These are phyloP conservation scores for Abramis brama DNA, from an alignment of 2,113 vertebrate genomes.

Conservation along the genomic window DNA sequence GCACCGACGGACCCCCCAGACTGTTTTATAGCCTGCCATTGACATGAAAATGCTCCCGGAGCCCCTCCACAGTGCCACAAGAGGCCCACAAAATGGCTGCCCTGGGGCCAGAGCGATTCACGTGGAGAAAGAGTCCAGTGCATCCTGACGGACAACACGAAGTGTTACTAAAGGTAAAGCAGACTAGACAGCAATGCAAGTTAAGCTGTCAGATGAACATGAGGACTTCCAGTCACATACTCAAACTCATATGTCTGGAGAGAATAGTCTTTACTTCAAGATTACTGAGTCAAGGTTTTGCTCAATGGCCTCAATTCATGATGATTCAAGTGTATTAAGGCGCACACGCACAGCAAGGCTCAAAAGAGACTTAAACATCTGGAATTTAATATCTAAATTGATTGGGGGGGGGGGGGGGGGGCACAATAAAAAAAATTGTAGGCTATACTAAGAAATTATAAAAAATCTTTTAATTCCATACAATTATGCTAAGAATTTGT, in stretches of 20 bases:
- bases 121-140: slow-evolving; percentile 1
- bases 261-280: neutral
- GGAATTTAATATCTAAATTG: neutral
- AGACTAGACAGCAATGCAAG: neutral
- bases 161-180: slow-evolving; percentile 15
- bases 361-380: neutral
- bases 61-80: slow-evolving; percentile 7
- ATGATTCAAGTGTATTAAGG: neutral
- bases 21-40: slow-evolving; percentile 59
- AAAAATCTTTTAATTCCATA: no score
- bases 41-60: slow-evolving; percentile 45
- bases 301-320: slow-evolving; percentile 5
- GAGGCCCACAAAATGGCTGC: slow-evolving; percentile 46
- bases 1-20: slow-evolving; percentile 52
- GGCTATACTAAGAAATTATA: no score
- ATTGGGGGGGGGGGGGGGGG: no score
- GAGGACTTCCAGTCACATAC: slow-evolving; percentile 9
- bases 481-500: no score
- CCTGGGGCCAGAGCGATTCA: slow-evolving; percentile 35
- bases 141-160: slow-evolving; percentile 7
- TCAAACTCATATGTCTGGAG: neutral
- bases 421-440: no score
- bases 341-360: neutral
- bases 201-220: slow-evolving; percentile 19
- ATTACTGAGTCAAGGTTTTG: slow-evolving; percentile 4